Evolutionary conservation across 2,888 invertebrate genomes (phyloP), one percentile per base, ranked within the genome.

Genomic region (Strigamia transsilvanica): DNA sequence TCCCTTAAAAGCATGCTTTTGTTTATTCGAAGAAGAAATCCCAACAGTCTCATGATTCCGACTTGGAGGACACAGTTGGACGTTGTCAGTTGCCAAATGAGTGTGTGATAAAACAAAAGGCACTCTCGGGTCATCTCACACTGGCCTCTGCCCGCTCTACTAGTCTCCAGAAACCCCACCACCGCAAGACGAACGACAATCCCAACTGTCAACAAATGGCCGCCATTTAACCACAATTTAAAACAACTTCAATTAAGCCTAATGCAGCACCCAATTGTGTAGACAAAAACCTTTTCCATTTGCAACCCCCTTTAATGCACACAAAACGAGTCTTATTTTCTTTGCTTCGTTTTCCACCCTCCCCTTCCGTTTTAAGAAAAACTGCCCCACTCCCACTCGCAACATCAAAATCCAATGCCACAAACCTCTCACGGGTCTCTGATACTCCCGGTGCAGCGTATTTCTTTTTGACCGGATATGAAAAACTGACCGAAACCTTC

Each of bases 41-140:
- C 66, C 66, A 23, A 13, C 23, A 66, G 66, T 23, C 66, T 66
- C 66, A 66, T 66, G 27, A 61, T 61, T 61, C 23, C 61, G 23
- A 66, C 27, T 27, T 66, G 66, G 66, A 66, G 66, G 66, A 66
- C 66, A 66, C 66, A 66, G 66, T 66, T 66, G 66, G 66, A 66
- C 27, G 66, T 66, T 66, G 66, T 66, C 66, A 66, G 66, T 32
- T 66, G 66, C 66, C 66, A 66, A 66, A 66, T 66, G 66, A 66
- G 66, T 66, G 66, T 15, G 66, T 66, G 66, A 66, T 66, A 66
- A 66, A 66, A 66, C 66, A 66, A 66, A 66, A 66, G 66, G 66
- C 66, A 66, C 66, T 66, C 66, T 66, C 66, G 66, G 66, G 66
- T 66, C 66, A 66, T 66, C 66, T 66, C 66, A 66, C 66, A 66